These are phyloP conservation scores for Hypanus sabinus DNA, from an alignment of 2,113 vertebrate species.

Conservation along the genomic window DNA sequence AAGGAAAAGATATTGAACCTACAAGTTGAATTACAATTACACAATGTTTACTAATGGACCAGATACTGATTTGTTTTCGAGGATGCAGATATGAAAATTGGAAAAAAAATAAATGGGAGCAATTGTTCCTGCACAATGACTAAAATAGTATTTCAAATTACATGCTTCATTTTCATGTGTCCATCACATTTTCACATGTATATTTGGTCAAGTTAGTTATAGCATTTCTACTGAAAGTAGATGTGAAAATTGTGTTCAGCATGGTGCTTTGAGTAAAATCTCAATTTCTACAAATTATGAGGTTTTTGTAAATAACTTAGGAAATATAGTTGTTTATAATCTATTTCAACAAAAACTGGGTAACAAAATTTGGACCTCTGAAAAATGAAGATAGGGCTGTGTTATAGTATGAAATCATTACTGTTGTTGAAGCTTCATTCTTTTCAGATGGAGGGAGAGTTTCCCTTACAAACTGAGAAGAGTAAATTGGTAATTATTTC, in stretches of 20 bases:
- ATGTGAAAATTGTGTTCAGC: neutral
- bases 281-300: neutral
- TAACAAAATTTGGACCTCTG: neutral
- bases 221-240: neutral
- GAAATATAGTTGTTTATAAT: neutral
- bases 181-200: neutral
- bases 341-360: neutral
- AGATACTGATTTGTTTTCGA: slow-evolving; percentile 17
- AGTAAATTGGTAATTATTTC: neutral
- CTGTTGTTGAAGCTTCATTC: neutral
- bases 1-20: neutral
- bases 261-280: neutral
- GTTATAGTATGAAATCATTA: neutral
- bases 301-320: neutral
- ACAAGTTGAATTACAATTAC: neutral
- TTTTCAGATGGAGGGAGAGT: neutral
- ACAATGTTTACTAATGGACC: slow-evolving; percentile 32
- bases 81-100: slow-evolving; percentile 30
- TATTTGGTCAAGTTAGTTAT: neutral
- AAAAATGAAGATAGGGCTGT: neutral
- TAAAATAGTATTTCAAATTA: neutral
- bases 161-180: neutral
- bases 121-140: neutral
- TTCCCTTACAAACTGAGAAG: too few species aligned
- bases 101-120: slow-evolving; percentile 30